These are phyloP conservation scores for Cydia pomonella DNA, from an alignment of 1,140 invertebrate genomes.

Conservation along the genomic window DNA sequence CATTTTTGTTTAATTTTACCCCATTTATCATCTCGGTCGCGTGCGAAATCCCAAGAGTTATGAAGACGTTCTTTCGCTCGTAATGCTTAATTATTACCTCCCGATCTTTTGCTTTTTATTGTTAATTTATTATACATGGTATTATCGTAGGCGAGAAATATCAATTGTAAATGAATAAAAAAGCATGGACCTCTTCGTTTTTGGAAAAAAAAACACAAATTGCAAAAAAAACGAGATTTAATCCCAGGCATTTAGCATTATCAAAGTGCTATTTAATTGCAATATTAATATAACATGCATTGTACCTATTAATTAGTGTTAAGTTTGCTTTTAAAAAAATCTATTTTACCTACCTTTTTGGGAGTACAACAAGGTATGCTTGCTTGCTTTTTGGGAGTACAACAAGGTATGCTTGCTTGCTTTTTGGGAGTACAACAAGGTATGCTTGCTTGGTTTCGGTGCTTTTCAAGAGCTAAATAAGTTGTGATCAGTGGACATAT, in stretches of 20 bases:
- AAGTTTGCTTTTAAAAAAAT: too few species aligned
- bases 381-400: too few species aligned
- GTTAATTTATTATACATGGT: not conserved
- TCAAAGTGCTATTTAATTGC: too few species aligned
- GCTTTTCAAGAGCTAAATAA: not conserved
- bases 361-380: too few species aligned
- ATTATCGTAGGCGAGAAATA: too few species aligned
- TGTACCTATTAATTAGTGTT: too few species aligned
- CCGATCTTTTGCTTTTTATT: not conserved
- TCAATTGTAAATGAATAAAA: not conserved
- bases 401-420: too few species aligned
- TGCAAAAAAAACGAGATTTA: too few species aligned
- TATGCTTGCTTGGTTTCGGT: not conserved
- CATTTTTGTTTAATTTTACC: not conserved
- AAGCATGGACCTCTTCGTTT: not conserved
- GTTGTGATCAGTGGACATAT: not conserved
- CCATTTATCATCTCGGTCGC: not conserved
- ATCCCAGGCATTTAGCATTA: too few species aligned
- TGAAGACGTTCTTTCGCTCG: not conserved
- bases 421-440: too few species aligned
- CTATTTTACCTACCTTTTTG: too few species aligned
- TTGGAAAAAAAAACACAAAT: not conserved
- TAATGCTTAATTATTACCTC: conserved; percentile 13
- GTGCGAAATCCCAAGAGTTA: conserved; percentile 1
- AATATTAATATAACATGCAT: too few species aligned